Percentiles rank a stretch among this genome's conserved stretches.
Evolutionary conservation across 2,113 vertebrate species (phyloP).

Genomic region (Aspidoscelis tigris): DNA sequence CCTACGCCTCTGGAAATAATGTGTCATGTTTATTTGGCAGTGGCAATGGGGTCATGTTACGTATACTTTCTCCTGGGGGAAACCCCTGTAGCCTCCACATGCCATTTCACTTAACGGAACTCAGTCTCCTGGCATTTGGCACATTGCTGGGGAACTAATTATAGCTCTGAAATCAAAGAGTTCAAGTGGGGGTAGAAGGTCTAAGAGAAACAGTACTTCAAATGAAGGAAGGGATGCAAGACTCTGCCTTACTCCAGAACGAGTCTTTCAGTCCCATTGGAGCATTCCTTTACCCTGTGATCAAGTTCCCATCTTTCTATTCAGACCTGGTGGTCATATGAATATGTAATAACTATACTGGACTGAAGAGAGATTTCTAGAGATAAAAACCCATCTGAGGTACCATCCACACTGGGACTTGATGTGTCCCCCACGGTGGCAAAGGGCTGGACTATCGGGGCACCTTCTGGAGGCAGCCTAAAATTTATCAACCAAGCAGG

Average conservation of each 20-base stretch:
- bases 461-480: too few relatives aligned
- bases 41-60: background rate
- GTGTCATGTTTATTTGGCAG: background rate
- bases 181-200: background rate
- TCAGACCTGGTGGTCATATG: too few relatives aligned
- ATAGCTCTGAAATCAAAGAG: slow-evolving; percentile 15
- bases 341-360: too few relatives aligned
- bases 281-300: background rate
- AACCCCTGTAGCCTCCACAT: background rate
- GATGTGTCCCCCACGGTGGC: too few relatives aligned
- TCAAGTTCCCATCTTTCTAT: too few relatives aligned
- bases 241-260: background rate
- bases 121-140: background rate
- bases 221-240: background rate
- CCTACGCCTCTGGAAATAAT: background rate
- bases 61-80: background rate
- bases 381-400: too few relatives aligned
- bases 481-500: background rate
- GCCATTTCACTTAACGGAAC: background rate
- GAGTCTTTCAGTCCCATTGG: too few relatives aligned
- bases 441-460: too few relatives aligned
- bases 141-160: slow-evolving; percentile 16
- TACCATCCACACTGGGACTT: too few relatives aligned
- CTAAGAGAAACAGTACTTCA: background rate
- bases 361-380: too few relatives aligned